Evolutionary conservation across 1,140 invertebrate genomes (phyloP).

Genomic region (Diabrotica virgifera): DNA sequence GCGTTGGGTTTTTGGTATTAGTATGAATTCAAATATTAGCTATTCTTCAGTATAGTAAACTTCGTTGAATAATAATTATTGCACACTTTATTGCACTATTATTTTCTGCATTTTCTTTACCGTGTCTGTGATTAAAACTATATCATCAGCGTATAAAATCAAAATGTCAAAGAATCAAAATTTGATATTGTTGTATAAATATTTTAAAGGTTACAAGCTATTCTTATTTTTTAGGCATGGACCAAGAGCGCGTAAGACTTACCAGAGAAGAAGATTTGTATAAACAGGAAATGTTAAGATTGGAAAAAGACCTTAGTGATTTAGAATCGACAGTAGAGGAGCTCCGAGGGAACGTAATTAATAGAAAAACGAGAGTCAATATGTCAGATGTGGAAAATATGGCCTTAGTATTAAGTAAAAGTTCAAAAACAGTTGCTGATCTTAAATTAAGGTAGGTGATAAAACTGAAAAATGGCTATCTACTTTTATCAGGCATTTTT

Average conservation of each 20-base stretch:
- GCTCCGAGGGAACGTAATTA: conserved; percentile 90
- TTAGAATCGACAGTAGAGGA: conserved; percentile 93
- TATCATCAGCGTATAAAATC: too few species aligned
- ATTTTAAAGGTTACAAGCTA: too few species aligned
- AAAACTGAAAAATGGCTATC: background rate
- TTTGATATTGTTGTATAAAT: too few species aligned
- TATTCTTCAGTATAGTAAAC: too few species aligned
- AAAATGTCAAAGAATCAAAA: too few species aligned
- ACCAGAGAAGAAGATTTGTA: conserved; percentile 82
- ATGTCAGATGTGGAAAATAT: conserved; percentile 96
- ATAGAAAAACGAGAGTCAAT: conserved; percentile 90
- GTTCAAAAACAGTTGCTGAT: conserved; percentile 83
- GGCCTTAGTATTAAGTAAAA: conserved; percentile 79
- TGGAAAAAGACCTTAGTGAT: conserved; percentile 91
- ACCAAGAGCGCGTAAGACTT: conserved; percentile 64
- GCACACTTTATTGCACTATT: too few species aligned
- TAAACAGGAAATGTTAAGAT: conserved; percentile 82
- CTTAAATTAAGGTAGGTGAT: conserved; percentile 68
- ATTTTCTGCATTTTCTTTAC: too few species aligned
- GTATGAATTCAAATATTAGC: too few species aligned
- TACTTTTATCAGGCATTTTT: too few species aligned
- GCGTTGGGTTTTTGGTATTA: too few species aligned
- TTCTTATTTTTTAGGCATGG: conserved; percentile 43
- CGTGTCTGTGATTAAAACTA: too few species aligned
- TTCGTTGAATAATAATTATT: too few species aligned